Conservation (phyloP, 1,140 invertebrate species). For the Patella vulgata region DNA sequence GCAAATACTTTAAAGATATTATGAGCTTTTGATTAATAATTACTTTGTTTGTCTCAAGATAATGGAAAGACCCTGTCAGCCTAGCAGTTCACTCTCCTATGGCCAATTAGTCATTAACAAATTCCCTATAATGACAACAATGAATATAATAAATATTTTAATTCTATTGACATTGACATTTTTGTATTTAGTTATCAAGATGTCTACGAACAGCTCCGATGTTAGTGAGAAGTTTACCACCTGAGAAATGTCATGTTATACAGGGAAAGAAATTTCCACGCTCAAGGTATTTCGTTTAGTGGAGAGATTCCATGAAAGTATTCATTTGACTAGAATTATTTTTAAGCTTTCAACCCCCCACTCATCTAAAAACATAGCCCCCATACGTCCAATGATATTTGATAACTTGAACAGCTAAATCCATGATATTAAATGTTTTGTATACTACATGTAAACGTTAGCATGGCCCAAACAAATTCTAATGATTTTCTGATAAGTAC, state of each 20-base stretch:
- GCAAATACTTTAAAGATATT: too few relatives aligned
- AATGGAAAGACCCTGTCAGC: too few relatives aligned
- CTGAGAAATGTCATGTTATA: slow-evolving; percentile 80
- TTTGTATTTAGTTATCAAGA: slow-evolving; percentile 74
- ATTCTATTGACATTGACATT: not conserved
- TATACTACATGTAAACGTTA: not conserved
- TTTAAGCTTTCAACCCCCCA: not conserved
- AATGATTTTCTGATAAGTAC: too few relatives aligned
- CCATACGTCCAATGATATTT: not conserved
- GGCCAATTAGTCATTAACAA: too few relatives aligned
- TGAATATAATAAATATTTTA: too few relatives aligned
- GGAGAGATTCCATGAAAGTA: not conserved
- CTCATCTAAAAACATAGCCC: not conserved
- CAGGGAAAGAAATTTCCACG: slow-evolving; percentile 87
- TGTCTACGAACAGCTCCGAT: slow-evolving; percentile 90
- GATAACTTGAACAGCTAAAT: too few relatives aligned
- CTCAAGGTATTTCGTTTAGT: slow-evolving; percentile 59
- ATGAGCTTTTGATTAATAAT: too few relatives aligned
- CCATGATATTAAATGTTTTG: too few relatives aligned
- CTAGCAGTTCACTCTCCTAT: too few relatives aligned
- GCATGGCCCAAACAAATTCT: too few relatives aligned
- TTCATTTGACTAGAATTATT: not conserved
- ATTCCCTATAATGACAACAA: too few relatives aligned
- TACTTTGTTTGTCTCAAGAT: too few relatives aligned
- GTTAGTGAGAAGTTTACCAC: slow-evolving; percentile 78